Base-by-base conservation (phyloP, 1,140 invertebrate species). In the Drosophila arizonae region DNA sequence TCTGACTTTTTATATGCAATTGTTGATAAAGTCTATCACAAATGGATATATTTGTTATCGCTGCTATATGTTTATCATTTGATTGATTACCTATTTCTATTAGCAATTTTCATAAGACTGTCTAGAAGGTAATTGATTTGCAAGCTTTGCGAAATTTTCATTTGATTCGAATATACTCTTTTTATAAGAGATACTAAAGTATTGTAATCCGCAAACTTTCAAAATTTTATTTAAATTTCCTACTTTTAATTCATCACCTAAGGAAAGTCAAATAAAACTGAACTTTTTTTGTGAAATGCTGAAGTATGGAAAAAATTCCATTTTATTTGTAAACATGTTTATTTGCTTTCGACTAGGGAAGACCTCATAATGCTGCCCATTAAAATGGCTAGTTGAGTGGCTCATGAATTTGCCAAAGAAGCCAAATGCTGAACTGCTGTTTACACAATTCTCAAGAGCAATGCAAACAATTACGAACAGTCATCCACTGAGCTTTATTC, bases 321-420 rank as follows among this genome's bases (percentile, higher is more conserved):
- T 67, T 51, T 56, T 1, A 11, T 5, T 13, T 43, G 57, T 76
- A 21, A 79, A 43, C 71, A 79, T 76, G 76, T 76, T 81, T 81
- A 24, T 84, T 84, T 79, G 28, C 46, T 41, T 50, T 9, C 33
- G 71, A 52, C 71, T 54, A 61, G 66, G 80, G 70, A 75, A 68
- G 57, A 45, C 57, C 51, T 11, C 9, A 41, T 63, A 39, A 26
- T 46, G 51, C 69, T 5, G 54, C 17, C 36, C n/a, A 51, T 41
- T 77, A 55, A 56, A 63, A 45, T 9, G 48, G 13, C 0, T 45
- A 45, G 13, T 57, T 8, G 24, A 56, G 43, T 57, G 21, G 61
- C 56, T 43, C 28, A 48, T 21, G 39, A 51, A 48, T 50, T 30
- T n/a, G 17, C 13, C 33, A 28, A 52, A 36, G 45, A 70, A 70